Evolutionary conservation across 2,113 vertebrate genomes (phyloP).

Genomic region (Pungitius pungitius): DNA sequence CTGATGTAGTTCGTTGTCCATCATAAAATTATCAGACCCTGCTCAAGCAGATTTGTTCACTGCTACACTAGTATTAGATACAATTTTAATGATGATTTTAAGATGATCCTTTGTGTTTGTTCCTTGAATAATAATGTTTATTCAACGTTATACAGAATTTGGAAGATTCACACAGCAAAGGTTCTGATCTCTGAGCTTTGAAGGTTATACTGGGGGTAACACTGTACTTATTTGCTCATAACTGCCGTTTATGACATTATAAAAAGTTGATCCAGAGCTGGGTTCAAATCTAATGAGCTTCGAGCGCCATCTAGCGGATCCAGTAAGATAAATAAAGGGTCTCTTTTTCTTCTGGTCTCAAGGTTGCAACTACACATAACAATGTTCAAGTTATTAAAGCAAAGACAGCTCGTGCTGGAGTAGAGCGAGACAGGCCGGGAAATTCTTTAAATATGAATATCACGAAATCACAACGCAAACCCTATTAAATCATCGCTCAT

Average conservation of each 20-base stretch:
- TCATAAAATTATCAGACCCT: not conserved
- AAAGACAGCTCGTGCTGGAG: not conserved
- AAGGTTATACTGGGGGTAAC: no score
- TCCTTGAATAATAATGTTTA: not conserved
- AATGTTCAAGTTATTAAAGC: not conserved
- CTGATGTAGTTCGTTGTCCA: not conserved
- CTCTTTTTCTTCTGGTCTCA: not conserved
- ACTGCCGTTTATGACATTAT: not conserved
- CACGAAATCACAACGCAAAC: no score
- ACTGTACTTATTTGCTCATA: no score
- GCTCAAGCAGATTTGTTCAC: not conserved
- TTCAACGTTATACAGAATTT: not conserved
- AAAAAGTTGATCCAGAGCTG: not conserved
- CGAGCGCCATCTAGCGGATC: slow-evolving; percentile 56
- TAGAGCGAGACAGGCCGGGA: no score
- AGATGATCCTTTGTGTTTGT: not conserved
- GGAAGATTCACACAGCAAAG: not conserved
- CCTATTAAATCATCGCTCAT: not conserved
- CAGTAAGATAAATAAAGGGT: not conserved
- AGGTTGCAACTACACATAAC: not conserved
- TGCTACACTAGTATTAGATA: not conserved
- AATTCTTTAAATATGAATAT: not conserved
- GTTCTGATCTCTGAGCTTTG: not conserved
- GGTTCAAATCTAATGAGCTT: not conserved
- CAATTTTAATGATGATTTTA: not conserved